These are phyloP conservation scores for Platycheirus rosarum DNA, from an alignment of 2,888 invertebrate species.

Conservation along the genomic window DNA sequence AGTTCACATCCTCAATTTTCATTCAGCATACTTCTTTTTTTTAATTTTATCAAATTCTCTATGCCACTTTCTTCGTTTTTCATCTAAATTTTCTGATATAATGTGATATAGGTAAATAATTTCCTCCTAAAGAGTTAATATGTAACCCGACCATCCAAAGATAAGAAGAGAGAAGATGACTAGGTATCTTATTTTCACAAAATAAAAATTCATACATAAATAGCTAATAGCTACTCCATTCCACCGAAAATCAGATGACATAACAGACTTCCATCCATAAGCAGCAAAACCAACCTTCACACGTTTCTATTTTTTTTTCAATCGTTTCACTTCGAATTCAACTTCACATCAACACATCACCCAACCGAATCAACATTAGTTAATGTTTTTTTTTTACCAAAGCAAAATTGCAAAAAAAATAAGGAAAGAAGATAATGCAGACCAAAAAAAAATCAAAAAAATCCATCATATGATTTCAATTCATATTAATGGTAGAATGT, in stretches of 20 bases:
- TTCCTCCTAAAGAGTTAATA: no score
- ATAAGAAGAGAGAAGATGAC: no score
- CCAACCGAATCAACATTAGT: constrained; percentile 19
- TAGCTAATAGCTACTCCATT: constrained; percentile 3
- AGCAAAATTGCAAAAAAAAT: constrained; percentile 36
- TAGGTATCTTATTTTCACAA: constrained; percentile 4
- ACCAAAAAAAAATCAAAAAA: constrained; percentile 8
- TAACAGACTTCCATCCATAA: constrained; percentile 68
- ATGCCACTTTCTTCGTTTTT: no score
- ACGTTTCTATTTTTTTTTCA: constrained; percentile 46
- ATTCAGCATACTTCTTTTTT: no score
- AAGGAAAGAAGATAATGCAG: constrained; percentile 39
- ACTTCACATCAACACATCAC: constrained; percentile 2
- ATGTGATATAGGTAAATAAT: no score
- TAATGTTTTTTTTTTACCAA: constrained; percentile 44
- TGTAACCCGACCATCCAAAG: no score
- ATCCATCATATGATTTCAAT: constrained; percentile 60
- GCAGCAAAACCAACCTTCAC: constrained; percentile 64
- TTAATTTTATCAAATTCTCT: no score
- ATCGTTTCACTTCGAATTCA: constrained; percentile 52
- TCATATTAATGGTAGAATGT: constrained; percentile 25
- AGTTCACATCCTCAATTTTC: no score
- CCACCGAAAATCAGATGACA: constrained; percentile 50
- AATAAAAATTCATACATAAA: constrained; percentile 1
- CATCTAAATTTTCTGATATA: no score